Base-by-base conservation (phyloP, 2,797 vertebrate species). In the Hippocampus kuda region DNA sequence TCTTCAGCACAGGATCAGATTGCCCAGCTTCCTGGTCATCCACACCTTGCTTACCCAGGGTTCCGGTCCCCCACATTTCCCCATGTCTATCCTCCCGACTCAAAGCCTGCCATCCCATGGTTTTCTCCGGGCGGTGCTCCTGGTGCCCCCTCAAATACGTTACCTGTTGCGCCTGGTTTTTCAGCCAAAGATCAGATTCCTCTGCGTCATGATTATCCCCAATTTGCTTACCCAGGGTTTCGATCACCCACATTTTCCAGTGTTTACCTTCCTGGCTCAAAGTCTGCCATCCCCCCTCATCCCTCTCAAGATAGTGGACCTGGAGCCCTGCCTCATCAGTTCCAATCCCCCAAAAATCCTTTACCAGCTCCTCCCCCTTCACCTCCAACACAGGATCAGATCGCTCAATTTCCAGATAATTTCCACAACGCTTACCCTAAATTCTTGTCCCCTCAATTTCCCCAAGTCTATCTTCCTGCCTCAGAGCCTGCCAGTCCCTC, bases 81-180 rank as follows among this genome's bases (percentile, higher is more conserved):
- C 65, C 64, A 71, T 5, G 62, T 75, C 44, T 71, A 71, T 62
- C 74, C 6, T 57, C 74, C 73, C 68, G 72, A 54, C 10, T 44
- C 73, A 57, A 74, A 83, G 15, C 70, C 57, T 41, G 51, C 13
- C 10, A 41, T n/a, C 1, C 66, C 66, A 15, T 30, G 18, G 48
- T 70, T 74, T 3, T 74, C 63, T 15, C n/a, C 60, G 57, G 74
- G 6, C 27, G 38, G n/a, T 26, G 56, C 72, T 65, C 72, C 77
- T 13, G 38, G n/a, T 26, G 13, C 7, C 56, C 76, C 66, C 26
- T 46, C 41, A 46, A 46, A 26, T 53, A 9, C 44, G 22, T 11
- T 66, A 22, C 46, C 26, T 30, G 48, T 10, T 22, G 49, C 5
- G 3, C 48, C 22, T 41, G 65, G 27, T 48, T 8, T 12, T 13